Evolutionary conservation across 2,113 vertebrate genomes (phyloP).

Genomic region (Uropsilus gracilis): DNA sequence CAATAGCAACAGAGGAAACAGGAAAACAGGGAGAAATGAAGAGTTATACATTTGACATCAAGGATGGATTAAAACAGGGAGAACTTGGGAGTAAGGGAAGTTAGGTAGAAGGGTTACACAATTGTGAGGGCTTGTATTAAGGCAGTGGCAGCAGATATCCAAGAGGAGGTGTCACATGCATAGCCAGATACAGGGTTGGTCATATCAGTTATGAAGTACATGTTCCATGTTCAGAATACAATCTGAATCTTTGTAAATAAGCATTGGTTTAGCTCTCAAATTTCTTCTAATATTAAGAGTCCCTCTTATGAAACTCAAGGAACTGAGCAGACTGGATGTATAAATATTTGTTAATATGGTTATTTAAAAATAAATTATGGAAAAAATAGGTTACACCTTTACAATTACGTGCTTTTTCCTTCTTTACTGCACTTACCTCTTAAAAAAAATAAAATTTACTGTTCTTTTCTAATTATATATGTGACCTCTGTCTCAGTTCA

Average conservation of each 20-base stretch:
- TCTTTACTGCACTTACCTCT: neutral
- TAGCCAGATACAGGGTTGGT: neutral
- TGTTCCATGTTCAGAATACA: neutral
- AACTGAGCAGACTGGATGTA: neutral
- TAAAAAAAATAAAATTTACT: neutral
- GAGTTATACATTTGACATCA: neutral
- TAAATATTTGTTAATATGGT: neutral
- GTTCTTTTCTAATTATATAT: neutral
- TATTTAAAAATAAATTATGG: neutral
- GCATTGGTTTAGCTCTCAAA: neutral
- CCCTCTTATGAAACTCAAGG: neutral
- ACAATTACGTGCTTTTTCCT: neutral
- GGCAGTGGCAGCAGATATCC: neutral
- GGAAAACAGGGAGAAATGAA: neutral
- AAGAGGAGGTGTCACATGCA: neutral
- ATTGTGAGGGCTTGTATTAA: neutral
- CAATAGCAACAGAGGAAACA: neutral
- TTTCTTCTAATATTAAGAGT: neutral
- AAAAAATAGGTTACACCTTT: neutral
- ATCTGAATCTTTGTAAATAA: neutral
- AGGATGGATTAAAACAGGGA: neutral
- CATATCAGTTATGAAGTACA: neutral
- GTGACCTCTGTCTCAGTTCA: neutral
- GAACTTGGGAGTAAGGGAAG: neutral
- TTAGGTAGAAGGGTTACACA: neutral